Base-by-base conservation (phyloP, 2,797 vertebrate genomes). In the Protosalanx chinensis region DNA sequence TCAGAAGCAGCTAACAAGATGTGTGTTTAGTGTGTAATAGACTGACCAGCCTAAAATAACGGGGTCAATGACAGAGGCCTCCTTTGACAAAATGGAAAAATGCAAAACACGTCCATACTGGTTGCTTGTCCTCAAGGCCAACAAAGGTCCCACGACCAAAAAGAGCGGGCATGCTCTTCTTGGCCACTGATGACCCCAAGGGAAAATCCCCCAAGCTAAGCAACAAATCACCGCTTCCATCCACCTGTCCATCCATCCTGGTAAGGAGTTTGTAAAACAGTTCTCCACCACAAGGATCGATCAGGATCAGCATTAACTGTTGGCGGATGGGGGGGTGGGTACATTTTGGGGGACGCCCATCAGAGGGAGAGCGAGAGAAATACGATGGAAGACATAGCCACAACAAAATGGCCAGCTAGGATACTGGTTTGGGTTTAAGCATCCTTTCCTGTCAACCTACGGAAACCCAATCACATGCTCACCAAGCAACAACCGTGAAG, bases 21-120 rank as follows among this genome's bases (percentile, higher is more conserved):
- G 68, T 81, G 35, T 49, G 23, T 37, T 49, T 35, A 64, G 20
- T 23, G 57, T 27, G 12, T 29, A 35, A 27, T 69, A 20, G 56
- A 35, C 67, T 58, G 32, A 69, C 32, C 29, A n/a, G 51, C 15
- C 10, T 56, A n/a, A 56, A 16, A 16, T 46, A 46, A 56, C 5
- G 5, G 51, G 18, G 51, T 16, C 15, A n/a, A 56, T n/a, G 15
- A 56, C 51, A 16, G 51, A 16, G 51, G 51, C 51, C 51, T 56
- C 18, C 51, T 56, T 56, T 16, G 51, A 56, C 51, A 16, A 56
- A 56, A n/a, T 16, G 51, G 18, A n/a, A n/a, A 56, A n/a, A 16
- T 56, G 15, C n/a, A 16, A 16, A 56, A 16, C 51, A 18, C n/a
- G 51, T 56, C 18, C 6, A 2, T n/a, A n/a, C 51, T 5, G 51